Conservation (phyloP, 2,797 vertebrate genomes). For the Fistularia tabacaria region DNA sequence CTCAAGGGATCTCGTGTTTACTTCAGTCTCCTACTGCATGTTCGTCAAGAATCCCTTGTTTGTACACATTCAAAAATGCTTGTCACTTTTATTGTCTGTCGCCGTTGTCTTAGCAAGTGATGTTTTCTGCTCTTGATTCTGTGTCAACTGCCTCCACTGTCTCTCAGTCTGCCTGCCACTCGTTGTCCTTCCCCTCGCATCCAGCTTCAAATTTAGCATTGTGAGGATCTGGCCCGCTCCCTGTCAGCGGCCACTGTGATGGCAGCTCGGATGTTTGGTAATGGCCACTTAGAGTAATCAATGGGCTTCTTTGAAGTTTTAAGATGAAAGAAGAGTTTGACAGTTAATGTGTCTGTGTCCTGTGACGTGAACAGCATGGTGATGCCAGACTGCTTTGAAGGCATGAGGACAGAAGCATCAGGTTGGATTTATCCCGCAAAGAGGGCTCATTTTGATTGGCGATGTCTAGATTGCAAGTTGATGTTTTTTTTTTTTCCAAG, state of each 20-base stretch:
- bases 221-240: too few relatives aligned
- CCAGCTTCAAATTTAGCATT: conserved; percentile 27
- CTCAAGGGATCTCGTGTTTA: conserved; percentile 58
- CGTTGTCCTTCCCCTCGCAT: conserved; percentile 20
- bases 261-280: conserved; percentile 74
- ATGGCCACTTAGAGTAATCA: conserved; percentile 84
- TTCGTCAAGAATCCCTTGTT: conserved; percentile 54
- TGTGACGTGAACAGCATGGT: conserved; percentile 76
- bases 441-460: conserved; percentile 62
- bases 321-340: conserved; percentile 81
- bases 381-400: conserved; percentile 74
- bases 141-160: conserved; percentile 24
- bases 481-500: conserved; percentile 45
- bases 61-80: conserved; percentile 51
- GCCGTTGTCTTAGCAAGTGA: conserved; percentile 30
- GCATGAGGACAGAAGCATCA: conserved; percentile 62
- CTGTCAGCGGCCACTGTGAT: conserved; percentile 14
- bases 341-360: conserved; percentile 77
- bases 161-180: conserved; percentile 1
- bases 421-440: conserved; percentile 71
- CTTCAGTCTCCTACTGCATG: conserved; percentile 48
- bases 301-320: conserved; percentile 78
- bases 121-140: conserved; percentile 30
- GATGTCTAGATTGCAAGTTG: conserved; percentile 60
- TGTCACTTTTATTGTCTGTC: conserved; percentile 52